Base-by-base conservation (phyloP, 2,797 vertebrate genomes). In the Acrocephalus scirpaceus region DNA sequence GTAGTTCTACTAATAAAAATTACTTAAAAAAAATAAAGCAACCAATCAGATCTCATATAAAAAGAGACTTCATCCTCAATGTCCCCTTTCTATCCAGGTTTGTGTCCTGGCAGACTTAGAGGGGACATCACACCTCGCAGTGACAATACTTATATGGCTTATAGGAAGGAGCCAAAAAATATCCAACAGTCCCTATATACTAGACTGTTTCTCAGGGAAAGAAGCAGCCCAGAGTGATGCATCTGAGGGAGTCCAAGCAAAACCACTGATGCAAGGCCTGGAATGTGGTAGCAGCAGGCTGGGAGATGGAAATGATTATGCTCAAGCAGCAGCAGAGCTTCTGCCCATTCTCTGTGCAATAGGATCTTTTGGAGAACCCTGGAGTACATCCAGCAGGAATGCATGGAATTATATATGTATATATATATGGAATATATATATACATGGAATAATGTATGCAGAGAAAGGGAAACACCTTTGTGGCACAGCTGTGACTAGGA, bases 1-100 rank as follows among this genome's bases (percentile, higher is more conserved):
- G 76, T 57, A 72, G 54, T 78, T 72, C 36, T 73, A 64, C 61
- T 88, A 89, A 73, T 71, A 60, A 13, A 91, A 75, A 38, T 40
- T 29, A 57, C 22, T 57, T 66, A 1, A 21, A 47, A 58, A 67
- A 66, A 54, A 56, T 70, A 67, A 10, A 6, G 2, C 9, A 42
- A 25, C 9, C 6, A 90, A 30, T 64, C 17, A 57, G 48, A 32
- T 53, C 32, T 67, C 16, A 3, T 23, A 62, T 3, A 67, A 88
- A 94, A 62, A 62, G 22, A 61, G 29, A 79, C 22, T 19, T 95
- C 38, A 47, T 67, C 34, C 73, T 62, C 34, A 85, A 45, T 40
- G 76, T 18, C 9, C 54, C 2, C 19, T 45, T 10, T 32, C 25
- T 78, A 50, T 66, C 71, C 16, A 82, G 48, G 16, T 69, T 69